These are phyloP conservation scores for Barnardius zonarius DNA, from an alignment of 2,113 vertebrate species.

Conservation along the genomic window DNA sequence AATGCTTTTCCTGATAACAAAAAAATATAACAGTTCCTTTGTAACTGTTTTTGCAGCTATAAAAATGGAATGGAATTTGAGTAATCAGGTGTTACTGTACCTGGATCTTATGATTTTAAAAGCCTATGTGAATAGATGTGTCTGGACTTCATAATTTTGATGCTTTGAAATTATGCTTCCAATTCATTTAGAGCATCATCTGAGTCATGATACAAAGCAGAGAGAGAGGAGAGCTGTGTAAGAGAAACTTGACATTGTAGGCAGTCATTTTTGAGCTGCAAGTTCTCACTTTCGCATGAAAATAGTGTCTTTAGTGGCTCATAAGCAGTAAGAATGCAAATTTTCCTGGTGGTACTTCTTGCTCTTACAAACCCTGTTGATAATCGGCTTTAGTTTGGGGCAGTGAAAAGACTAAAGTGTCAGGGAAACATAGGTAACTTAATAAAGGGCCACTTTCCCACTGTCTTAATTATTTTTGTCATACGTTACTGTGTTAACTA, in stretches of 20 bases:
- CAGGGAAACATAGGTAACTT: not conserved
- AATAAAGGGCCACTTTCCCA: not conserved
- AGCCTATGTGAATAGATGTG: not conserved
- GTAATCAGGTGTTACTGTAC: not conserved
- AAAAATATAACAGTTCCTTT: not conserved
- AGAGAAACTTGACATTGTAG: not conserved
- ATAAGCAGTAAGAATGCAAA: not conserved
- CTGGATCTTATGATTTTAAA: not conserved
- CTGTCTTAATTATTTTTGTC: not conserved
- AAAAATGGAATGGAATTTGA: constrained; percentile 10
- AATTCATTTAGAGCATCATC: not conserved
- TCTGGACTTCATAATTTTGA: not conserved
- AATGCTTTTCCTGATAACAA: not conserved
- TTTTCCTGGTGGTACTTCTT: not conserved
- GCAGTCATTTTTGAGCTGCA: not conserved
- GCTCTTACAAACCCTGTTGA: not conserved
- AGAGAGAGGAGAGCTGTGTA: not conserved
- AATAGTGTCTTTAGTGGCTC: not conserved
- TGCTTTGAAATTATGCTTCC: constrained; percentile 14
- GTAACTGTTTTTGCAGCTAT: not conserved
- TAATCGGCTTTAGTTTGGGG: not conserved
- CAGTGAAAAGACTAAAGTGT: not conserved
- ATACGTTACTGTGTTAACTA: not conserved
- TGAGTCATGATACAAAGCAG: not conserved
- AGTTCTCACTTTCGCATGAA: not conserved